Conservation (phyloP, 2,888 invertebrate genomes). For the Harpalus rufipes region DNA sequence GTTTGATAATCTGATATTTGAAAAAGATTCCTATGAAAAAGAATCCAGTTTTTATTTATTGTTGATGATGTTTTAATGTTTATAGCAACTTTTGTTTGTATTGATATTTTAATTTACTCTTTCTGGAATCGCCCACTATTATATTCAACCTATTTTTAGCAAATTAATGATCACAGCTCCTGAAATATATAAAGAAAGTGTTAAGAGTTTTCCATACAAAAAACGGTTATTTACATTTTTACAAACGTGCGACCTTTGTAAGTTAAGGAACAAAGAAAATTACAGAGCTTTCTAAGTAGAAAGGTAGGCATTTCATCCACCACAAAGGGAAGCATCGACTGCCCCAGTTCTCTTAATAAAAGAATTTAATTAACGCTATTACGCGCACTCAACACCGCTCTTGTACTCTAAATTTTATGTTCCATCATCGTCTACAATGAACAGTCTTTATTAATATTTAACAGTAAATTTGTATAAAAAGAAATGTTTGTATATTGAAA, state of each 20-base stretch:
- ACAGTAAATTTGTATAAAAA: not conserved
- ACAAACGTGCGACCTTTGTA: slow-evolving; percentile 15
- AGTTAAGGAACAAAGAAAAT: slow-evolving; percentile 33
- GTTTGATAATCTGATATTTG: slow-evolving; percentile 30
- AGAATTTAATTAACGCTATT: slow-evolving; percentile 51
- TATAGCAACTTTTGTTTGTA: not conserved
- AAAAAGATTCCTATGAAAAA: slow-evolving; percentile 17
- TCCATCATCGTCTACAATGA: not conserved
- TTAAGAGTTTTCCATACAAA: no score
- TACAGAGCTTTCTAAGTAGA: slow-evolving; percentile 17
- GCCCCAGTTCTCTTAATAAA: slow-evolving; percentile 40
- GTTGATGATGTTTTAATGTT: slow-evolving; percentile 27
- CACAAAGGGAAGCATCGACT: slow-evolving; percentile 38
- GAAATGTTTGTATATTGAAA: slow-evolving; percentile 19
- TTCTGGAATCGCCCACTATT: not conserved
- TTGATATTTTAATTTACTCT: slow-evolving; percentile 9
- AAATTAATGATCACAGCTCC: not conserved
- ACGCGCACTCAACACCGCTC: slow-evolving; percentile 31
- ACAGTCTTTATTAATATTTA: slow-evolving; percentile 11
- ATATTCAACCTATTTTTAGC: not conserved
- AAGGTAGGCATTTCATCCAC: slow-evolving; percentile 23
- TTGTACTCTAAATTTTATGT: slow-evolving; percentile 15
- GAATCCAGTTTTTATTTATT: slow-evolving; percentile 17
- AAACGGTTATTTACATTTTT: slow-evolving; percentile 30
- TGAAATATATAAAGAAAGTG: no score